These are phyloP conservation scores for Anolis apletophallus DNA, from an alignment of 2,797 vertebrate genomes.

Conservation along the genomic window DNA sequence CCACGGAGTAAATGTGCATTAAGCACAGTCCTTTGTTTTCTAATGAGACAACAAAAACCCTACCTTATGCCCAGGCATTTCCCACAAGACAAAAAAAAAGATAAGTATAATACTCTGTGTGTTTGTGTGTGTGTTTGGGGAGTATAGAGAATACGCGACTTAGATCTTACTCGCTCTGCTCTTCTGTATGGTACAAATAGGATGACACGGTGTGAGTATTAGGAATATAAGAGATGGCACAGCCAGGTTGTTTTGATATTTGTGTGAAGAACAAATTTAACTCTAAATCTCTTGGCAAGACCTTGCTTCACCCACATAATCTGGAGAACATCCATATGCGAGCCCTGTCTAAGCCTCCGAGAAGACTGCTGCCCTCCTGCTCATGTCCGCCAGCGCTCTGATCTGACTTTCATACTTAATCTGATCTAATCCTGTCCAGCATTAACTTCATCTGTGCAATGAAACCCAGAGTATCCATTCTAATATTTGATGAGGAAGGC, in stretches of 20 bases:
- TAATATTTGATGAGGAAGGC: constrained; percentile 82
- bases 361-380: constrained; percentile 79
- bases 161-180: constrained; percentile 69
- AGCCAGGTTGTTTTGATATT: constrained; percentile 80
- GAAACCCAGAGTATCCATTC: constrained; percentile 85
- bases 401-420: constrained; percentile 87
- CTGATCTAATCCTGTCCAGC: constrained; percentile 86
- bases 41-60: constrained; percentile 57
- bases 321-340: constrained; percentile 79
- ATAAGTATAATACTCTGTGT: constrained; percentile 68
- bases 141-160: constrained; percentile 61
- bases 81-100: constrained; percentile 66
- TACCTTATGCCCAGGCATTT: constrained; percentile 46
- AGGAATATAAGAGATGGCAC: constrained; percentile 72
- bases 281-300: constrained; percentile 82
- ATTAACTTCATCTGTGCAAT: constrained; percentile 87
- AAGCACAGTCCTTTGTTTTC: constrained; percentile 65
- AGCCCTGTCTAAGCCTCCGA: constrained; percentile 80
- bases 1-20: constrained; percentile 43
- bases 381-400: constrained; percentile 80
- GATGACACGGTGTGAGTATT: constrained; percentile 80
- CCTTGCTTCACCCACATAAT: constrained; percentile 80
- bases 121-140: too few relatives aligned
- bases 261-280: constrained; percentile 82
- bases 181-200: constrained; percentile 74